Percentiles rank a stretch among this genome's conserved stretches.
These are phyloP conservation scores for Synergus umbraculus DNA, from an alignment of 2,888 invertebrate genomes.

Conservation along the genomic window DNA sequence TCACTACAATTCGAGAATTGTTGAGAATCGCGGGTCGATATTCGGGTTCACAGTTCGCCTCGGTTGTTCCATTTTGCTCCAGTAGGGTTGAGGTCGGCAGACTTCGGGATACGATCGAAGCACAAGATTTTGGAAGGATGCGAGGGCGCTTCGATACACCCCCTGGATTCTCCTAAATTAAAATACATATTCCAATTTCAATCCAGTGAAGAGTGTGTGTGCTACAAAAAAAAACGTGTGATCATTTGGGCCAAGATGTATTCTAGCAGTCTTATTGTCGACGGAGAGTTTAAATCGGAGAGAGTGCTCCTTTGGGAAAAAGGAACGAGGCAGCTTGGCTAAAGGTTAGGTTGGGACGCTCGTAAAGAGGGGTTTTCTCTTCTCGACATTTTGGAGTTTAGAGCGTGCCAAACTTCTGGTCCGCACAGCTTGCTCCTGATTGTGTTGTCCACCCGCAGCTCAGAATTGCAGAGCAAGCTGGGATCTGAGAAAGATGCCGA, in stretches of 20 bases:
- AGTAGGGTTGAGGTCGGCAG: slow-evolving; percentile 29
- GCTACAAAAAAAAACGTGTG: background rate
- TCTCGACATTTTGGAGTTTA: background rate
- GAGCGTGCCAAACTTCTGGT: background rate
- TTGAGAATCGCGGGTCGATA: slow-evolving; percentile 33
- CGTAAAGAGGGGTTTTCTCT: background rate
- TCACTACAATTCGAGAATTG: background rate
- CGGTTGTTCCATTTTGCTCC: slow-evolving; percentile 15
- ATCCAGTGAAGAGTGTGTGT: background rate
- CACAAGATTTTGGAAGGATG: slow-evolving; percentile 29
- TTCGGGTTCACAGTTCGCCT: slow-evolving; percentile 29
- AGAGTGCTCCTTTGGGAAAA: slow-evolving; percentile 22
- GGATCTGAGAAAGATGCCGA: slow-evolving; percentile 66
- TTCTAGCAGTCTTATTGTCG: background rate
- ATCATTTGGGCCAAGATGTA: background rate
- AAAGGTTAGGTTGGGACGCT: slow-evolving; percentile 14
- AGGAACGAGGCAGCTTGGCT: slow-evolving; percentile 28
- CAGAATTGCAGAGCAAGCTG: slow-evolving; percentile 40
- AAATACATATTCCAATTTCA: background rate
- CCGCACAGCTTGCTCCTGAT: slow-evolving; percentile 20
- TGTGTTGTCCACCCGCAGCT: slow-evolving; percentile 36
- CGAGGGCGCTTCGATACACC: slow-evolving; percentile 28
- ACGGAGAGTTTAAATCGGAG: background rate
- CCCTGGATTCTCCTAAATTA: background rate
- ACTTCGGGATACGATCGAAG: slow-evolving; percentile 37